Evolutionary conservation across 2,113 vertebrate species (phyloP).

Genomic region (Megalops atlanticus): DNA sequence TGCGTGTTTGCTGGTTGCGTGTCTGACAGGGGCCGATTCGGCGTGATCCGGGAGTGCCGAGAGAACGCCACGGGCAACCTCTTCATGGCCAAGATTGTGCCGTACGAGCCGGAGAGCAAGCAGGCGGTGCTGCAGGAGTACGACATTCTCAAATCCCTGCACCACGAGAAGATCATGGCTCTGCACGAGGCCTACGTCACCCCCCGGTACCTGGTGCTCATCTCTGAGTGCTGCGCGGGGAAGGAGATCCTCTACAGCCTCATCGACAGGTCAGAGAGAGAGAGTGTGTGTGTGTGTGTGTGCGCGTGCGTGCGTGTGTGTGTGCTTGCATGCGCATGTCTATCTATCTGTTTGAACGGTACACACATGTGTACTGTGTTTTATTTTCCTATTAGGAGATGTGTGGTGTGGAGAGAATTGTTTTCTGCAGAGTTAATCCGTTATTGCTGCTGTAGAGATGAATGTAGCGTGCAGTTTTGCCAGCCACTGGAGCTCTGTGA

Average conservation of each 20-base stretch:
- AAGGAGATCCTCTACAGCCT: conserved; percentile 94
- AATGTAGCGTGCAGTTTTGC: too few relatives aligned
- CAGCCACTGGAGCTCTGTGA: too few relatives aligned
- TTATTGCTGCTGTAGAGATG: too few relatives aligned
- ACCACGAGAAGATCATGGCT: conserved; percentile 90
- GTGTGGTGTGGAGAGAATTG: too few relatives aligned
- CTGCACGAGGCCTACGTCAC: conserved; percentile 96
- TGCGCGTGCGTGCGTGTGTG: background rate
- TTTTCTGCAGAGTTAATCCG: too few relatives aligned
- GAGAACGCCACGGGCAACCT: conserved; percentile 92
- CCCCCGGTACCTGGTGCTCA: conserved; percentile 94
- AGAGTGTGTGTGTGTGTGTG: too few relatives aligned
- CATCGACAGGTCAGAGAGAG: conserved; percentile 87
- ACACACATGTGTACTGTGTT: too few relatives aligned
- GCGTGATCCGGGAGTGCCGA: conserved; percentile 90
- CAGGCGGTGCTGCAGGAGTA: conserved; percentile 89
- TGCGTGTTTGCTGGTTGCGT: background rate
- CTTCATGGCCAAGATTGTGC: conserved; percentile 96
- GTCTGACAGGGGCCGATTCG: conserved; percentile 83
- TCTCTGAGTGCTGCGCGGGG: conserved; percentile 88
- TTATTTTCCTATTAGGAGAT: too few relatives aligned
- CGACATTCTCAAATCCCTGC: conserved; percentile 90
- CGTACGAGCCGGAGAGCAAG: conserved; percentile 87
- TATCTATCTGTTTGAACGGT: too few relatives aligned
- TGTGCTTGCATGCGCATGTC: background rate